Base-by-base conservation (phyloP, 2,113 vertebrate genomes). In the Brachyhypopomus gauderio region DNA sequence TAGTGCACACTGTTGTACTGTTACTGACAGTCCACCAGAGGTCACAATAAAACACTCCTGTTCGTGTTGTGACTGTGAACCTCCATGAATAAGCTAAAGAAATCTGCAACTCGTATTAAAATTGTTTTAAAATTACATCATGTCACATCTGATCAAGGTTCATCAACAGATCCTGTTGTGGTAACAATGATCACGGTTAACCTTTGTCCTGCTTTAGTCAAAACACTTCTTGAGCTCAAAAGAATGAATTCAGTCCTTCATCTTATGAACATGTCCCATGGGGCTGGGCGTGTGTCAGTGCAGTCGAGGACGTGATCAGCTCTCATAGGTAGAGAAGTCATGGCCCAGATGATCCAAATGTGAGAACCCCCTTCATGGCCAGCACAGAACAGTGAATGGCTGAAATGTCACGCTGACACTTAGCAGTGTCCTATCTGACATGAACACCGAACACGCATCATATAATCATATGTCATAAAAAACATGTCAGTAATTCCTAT, bases 331-430 rank as follows among this genome's bases (percentile, higher is more conserved):
- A 52, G 3, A 72, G 23, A 72, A 52, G 7, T 17, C 0, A 30
- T 3, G 30, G 30, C 30, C 30, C 30, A 52, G 12, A 52, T 52
- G 45, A 52, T 1, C 45, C 4, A 63, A 7, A 25, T 25, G 60
- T 25, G 22, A 30, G 62, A 3, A 9, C 6, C 23, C 62, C 27
- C 62, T 25, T 7, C 30, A 52, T 11, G 12, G 16, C 17, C 48
- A 41, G 70, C 67, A 45, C 60, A 8, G 25, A 19, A 20, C 5
- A 64, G n/a, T 38, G 56, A 38, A 63, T 19, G 25, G 55, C 56
- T 71, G 38, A 76, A 81, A 75, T 66, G 84, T 85, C 81, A 72
- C 75, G 63, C 64, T 76, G 69, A 9, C 55, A n/a, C 59, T 23
- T 64, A n/a, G n/a, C n/a, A 64, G 56, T 48, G 63, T 70, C n/a